Evolutionary conservation across 1,140 invertebrate genomes (phyloP).

Genomic region (Conus betulinus): DNA sequence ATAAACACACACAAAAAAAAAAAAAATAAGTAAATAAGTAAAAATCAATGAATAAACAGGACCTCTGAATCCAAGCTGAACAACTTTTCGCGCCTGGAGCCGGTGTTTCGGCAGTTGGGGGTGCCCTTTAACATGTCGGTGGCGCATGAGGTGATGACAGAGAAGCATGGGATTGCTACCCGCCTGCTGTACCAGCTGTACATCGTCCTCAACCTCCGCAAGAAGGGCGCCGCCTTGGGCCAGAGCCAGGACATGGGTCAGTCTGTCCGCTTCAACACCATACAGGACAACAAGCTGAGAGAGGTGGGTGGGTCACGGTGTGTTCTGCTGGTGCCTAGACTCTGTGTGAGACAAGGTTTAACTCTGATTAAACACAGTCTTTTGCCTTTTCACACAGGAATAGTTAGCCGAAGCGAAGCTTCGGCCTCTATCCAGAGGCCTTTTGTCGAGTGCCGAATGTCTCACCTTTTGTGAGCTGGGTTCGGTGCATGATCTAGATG

Average conservation of each 20-base stretch:
- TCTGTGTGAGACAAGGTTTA: too few relatives aligned
- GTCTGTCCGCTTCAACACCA: neutral
- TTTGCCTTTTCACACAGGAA: too few relatives aligned
- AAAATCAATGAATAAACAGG: constrained; percentile 46
- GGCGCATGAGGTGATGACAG: constrained; percentile 74
- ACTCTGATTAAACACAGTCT: too few relatives aligned
- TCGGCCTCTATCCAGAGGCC: too few relatives aligned
- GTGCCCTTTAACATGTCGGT: constrained; percentile 74
- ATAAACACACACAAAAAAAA: too few relatives aligned
- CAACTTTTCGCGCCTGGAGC: constrained; percentile 75
- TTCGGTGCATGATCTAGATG: too few relatives aligned
- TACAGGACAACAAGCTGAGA: neutral
- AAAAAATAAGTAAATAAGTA: neutral
- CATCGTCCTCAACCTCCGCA: constrained; percentile 74
- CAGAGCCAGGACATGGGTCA: neutral
- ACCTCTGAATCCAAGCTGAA: constrained; percentile 75
- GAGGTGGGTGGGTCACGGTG: neutral
- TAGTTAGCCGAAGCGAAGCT: too few relatives aligned
- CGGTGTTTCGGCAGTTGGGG: constrained; percentile 70
- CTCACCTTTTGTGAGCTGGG: too few relatives aligned
- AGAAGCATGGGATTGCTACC: constrained; percentile 73
- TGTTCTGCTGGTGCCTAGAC: neutral
- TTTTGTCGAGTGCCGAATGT: too few relatives aligned
- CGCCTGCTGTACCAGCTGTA: constrained; percentile 75
- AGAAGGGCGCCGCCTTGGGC: constrained; percentile 72